Percentiles rank a stretch among this genome's conserved stretches.
phyloP scores from a whole-genome alignment of 2,888 invertebrate genomes.

The Platynereis dumerilii region DNA sequence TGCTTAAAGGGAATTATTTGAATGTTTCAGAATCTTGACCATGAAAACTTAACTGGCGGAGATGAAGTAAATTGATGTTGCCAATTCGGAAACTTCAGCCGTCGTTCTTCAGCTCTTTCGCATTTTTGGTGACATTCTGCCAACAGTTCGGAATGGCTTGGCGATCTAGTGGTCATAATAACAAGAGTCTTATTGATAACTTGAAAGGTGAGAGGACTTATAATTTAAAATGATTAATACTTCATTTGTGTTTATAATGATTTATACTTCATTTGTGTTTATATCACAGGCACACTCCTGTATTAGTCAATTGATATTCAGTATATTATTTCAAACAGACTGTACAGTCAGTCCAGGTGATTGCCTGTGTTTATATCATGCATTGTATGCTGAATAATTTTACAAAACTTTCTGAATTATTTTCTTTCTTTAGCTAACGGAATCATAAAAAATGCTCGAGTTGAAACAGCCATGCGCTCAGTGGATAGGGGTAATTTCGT shows the following conservation, averaged over 20 bases:
- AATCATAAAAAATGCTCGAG: slow-evolving; percentile 54
- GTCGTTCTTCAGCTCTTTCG: background rate
- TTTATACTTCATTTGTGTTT: background rate
- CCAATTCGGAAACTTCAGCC: too few relatives aligned
- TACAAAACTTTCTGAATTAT: too few relatives aligned
- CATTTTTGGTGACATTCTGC: background rate
- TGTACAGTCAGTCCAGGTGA: too few relatives aligned
- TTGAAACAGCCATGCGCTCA: slow-evolving; percentile 56
- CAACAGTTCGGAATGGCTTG: slow-evolving; percentile 37
- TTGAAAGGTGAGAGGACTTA: slow-evolving; percentile 33
- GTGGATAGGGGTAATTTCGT: slow-evolving; percentile 60
- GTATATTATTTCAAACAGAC: too few relatives aligned
- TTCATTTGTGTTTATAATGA: slow-evolving; percentile 5
- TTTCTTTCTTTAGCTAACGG: slow-evolving; percentile 52
- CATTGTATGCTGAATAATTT: too few relatives aligned
- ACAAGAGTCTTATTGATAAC: slow-evolving; percentile 39
- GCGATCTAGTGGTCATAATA: slow-evolving; percentile 39
- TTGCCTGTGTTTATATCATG: too few relatives aligned
- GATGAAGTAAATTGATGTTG: too few relatives aligned
- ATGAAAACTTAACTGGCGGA: too few relatives aligned
- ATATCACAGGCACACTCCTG: too few relatives aligned
- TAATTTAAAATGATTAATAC: background rate
- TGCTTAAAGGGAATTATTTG: too few relatives aligned
- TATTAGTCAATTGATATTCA: too few relatives aligned
- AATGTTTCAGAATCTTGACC: too few relatives aligned